Percentiles rank a stretch among this genome's conserved stretches.
Conservation (phyloP, 2,888 invertebrate species). For the Mimumesa dahlbomi region DNA sequence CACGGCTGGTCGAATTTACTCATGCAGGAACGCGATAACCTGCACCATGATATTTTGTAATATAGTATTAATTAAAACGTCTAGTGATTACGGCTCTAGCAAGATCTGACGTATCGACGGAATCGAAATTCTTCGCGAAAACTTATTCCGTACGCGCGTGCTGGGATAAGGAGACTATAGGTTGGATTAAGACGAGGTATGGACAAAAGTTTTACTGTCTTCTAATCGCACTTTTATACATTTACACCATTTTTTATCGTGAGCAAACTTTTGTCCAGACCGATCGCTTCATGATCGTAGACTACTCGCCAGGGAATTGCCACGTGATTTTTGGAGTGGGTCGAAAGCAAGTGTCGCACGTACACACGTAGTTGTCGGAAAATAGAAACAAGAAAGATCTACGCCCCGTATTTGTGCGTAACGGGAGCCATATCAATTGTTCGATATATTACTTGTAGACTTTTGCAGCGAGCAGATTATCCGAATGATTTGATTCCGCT, state of each 20-base stretch:
- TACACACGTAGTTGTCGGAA: background rate
- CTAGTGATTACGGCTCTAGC: constrained; percentile 32
- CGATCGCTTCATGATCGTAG: constrained; percentile 33
- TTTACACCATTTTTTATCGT: constrained; percentile 73
- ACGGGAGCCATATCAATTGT: constrained; percentile 44
- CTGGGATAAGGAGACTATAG: constrained; percentile 27
- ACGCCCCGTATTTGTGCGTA: constrained; percentile 28
- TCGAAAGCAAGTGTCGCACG: constrained; percentile 22
- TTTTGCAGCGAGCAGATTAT: constrained; percentile 37
- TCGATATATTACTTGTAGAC: constrained; percentile 45
- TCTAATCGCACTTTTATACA: constrained; percentile 74
- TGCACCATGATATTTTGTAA: constrained; percentile 42
- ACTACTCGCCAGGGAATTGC: constrained; percentile 47
- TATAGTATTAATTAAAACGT: constrained; percentile 26
- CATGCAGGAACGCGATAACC: background rate
- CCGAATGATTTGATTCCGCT: background rate
- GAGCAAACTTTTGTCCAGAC: constrained; percentile 68
- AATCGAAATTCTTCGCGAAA: constrained; percentile 26
- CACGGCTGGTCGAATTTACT: constrained; percentile 22
- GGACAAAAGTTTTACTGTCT: constrained; percentile 69
- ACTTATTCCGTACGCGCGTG: constrained; percentile 34
- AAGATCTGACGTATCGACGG: background rate
- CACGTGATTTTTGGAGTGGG: constrained; percentile 19
- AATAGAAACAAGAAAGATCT: constrained; percentile 25
- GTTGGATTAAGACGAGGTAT: constrained; percentile 42